phyloP scores from a whole-genome alignment of 2,113 vertebrate genomes.

The Myiopsitta monachus region DNA sequence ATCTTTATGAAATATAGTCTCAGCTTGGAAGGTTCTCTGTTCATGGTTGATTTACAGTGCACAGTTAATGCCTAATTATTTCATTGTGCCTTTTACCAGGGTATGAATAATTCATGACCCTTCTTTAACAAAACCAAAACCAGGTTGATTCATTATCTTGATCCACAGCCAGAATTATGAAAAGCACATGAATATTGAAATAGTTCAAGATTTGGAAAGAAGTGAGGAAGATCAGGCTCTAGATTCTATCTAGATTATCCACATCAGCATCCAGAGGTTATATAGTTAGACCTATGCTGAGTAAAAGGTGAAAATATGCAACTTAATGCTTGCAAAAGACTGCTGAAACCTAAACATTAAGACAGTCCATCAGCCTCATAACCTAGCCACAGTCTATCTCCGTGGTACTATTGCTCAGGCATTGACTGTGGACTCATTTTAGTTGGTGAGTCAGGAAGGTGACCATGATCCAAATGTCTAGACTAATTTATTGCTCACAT shows the following conservation, averaged over 20 bases:
- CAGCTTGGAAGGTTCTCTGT: neutral
- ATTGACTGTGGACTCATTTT: neutral
- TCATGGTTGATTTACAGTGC: constrained; percentile 22
- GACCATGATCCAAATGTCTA: neutral
- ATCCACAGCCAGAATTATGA: constrained; percentile 28
- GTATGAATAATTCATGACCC: constrained; percentile 55
- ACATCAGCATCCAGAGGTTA: neutral
- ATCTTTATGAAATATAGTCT: constrained; percentile 14
- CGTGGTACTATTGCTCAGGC: neutral
- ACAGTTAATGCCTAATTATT: constrained; percentile 38
- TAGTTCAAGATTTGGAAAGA: neutral
- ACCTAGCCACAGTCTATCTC: neutral
- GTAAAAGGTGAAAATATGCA: neutral
- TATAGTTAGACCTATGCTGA: neutral
- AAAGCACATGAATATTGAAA: neutral
- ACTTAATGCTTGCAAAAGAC: constrained; percentile 10
- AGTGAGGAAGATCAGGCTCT: neutral
- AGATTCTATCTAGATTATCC: neutral
- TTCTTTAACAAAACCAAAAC: constrained; percentile 43
- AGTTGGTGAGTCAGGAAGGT: neutral
- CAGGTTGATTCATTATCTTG: constrained; percentile 26
- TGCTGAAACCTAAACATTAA: neutral
- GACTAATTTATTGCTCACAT: constrained; percentile 44
- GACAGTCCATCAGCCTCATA: neutral
- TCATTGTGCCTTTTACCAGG: constrained; percentile 29